Percentiles rank a stretch among this genome's conserved stretches.
These are phyloP conservation scores for Cheilosia vulpina DNA, from an alignment of 2,888 invertebrate species.

Conservation along the genomic window DNA sequence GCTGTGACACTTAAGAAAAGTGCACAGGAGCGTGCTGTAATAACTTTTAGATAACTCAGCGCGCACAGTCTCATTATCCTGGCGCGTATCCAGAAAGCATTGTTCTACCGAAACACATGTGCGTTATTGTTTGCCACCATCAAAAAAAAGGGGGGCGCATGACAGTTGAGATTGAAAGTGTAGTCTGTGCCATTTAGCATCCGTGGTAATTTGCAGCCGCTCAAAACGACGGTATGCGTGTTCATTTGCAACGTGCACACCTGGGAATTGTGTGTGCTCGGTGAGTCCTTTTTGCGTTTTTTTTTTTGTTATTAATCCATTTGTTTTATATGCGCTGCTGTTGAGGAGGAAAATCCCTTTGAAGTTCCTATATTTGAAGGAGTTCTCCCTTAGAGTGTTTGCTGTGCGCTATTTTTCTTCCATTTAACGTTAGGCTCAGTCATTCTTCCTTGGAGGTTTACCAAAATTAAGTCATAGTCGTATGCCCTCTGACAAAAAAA, in stretches of 20 bases:
- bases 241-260: conserved; percentile 24
- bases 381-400: conserved; percentile 24
- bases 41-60: conserved; percentile 55
- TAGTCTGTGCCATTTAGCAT: conserved; percentile 53
- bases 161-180: not conserved
- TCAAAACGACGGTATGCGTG: conserved; percentile 18
- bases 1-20: conserved; percentile 73
- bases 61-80: conserved; percentile 63
- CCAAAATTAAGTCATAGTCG: conserved; percentile 64
- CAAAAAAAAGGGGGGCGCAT: not conserved
- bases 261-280: conserved; percentile 25
- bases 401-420: conserved; percentile 11
- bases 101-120: conserved; percentile 51
- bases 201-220: conserved; percentile 56
- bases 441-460: conserved; percentile 50
- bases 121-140: conserved; percentile 40
- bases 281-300: conserved; percentile 19
- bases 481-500: conserved; percentile 44
- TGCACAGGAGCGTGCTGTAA: conserved; percentile 72
- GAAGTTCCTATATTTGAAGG: conserved; percentile 60
- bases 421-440: conserved; percentile 27
- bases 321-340: conserved; percentile 51
- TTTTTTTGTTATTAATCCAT: conserved; percentile 58
- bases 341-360: conserved; percentile 47
- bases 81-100: conserved; percentile 47